Evolutionary conservation across 2,888 invertebrate species (phyloP), one percentile per base, ranked within the genome.

Genomic region (Dioctria linearis): DNA sequence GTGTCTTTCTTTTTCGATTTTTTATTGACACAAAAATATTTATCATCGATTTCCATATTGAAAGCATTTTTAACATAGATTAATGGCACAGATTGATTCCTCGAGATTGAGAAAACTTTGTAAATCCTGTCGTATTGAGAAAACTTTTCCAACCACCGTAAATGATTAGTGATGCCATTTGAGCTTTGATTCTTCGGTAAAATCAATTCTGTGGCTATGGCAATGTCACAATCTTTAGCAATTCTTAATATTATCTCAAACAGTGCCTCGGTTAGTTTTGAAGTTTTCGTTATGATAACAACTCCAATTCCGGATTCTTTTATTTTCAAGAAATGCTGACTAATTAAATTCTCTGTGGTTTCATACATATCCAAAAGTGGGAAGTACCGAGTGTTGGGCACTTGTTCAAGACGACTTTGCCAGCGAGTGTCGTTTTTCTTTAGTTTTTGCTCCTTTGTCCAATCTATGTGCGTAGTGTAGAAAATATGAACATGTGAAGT

Each of bases 21-120:
- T 86, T 71, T 90, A 90, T 43, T 87, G 86, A 87, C 85, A 80
- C 90, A 84, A 46, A 90, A 81, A 83, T 88, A 87, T 84, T 87
- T 88, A 92, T 92, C 92, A 4, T 90, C 89, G 3, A 85, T 87
- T 9, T 90, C 87, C 51, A 92, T 88, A 78, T 90, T 90, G 84
- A 93, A 93, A 0, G 93, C 92, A 86, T 93, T 93, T 86, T 92
- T 93, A 37, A 93, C 89, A 85, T 93, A 94, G 84, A 92, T 90
- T 49, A 93, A 88, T n/a, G 93, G 93, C 67, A 90, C 83, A 78
- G 86, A 84, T 2, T 84, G 83, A 5, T 84, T 85, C 54, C 86
- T 86, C 43, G 86, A 84, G 78, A 86, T 85, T 13, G 88, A 88
- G 82, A 86, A 87, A 5, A 89, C 86, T 46, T 86, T 86, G 82